Base-by-base conservation (phyloP, 2,888 invertebrate genomes). In the Koerneria pararmatus region DNA sequence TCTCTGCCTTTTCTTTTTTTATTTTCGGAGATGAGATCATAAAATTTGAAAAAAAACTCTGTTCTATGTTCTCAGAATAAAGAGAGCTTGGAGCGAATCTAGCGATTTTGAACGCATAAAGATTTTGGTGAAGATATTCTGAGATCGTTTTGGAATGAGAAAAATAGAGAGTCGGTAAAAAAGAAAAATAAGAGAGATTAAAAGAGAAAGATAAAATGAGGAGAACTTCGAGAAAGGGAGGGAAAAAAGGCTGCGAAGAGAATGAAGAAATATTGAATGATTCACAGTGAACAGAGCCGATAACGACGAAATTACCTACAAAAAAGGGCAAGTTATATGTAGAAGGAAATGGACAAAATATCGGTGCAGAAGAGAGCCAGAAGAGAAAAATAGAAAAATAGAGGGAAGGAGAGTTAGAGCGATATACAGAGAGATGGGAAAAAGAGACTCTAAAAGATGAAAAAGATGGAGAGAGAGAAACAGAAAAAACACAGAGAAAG, bases 301-400 rank as follows among this genome's bases (percentile, higher is more conserved):
- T 24, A 57, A 5, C 8, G 62, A 63, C 11, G 49, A 24, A n/a
- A 34, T 24, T 19, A n/a, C 48, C 22, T 11, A 34, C n/a, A 58
- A 31, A 41, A n/a, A n/a, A 53, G 37, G 37, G 15, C 19, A 11
- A n/a, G 35, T 11, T 15, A 41, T 41, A 8, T 2, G 32, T n/a
- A 35, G 31, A 22, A 41, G 41, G 41, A 24, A 41, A 29, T 53
- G 41, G 29, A 22, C n/a, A 15, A 8, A 57, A 57, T 31, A 48
- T n/a, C 49, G 31, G n/a, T 19, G 49, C 29, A 15, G 31, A 49
- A 29, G 29, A 27, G 49, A 63, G 22, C 60, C 61, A 37, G 58
- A 35, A 58, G 24, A 5, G 24, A n/a, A 58, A 5, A 6, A 4
- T 3, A 6, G 24, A 8, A 6, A n/a, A 3, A n/a, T 6, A 35